Evolutionary conservation across 2,797 vertebrate species (phyloP).

Genomic region (Pogoniulus pusillus): DNA sequence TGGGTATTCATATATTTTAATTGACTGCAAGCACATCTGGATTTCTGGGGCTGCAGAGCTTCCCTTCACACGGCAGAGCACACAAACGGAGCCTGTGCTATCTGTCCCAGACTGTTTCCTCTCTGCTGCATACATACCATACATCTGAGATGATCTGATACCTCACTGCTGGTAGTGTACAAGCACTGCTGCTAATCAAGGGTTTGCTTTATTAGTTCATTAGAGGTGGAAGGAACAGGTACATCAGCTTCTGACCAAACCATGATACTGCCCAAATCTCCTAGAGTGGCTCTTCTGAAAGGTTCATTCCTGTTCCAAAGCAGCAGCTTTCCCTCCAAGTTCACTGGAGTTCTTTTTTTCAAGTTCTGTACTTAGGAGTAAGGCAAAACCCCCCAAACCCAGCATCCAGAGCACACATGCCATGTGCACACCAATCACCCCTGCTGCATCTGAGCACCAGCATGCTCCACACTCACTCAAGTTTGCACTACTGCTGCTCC

Average conservation of each 20-base stretch:
- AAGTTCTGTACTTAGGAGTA: too few relatives aligned
- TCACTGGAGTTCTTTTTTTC: too few relatives aligned
- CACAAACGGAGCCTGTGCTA: background rate
- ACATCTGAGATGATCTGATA: slow-evolving; percentile 1
- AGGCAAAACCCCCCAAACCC: accelerated
- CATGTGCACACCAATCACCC: background rate
- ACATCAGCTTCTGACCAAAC: background rate
- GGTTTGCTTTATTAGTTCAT: background rate
- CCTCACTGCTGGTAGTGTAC: background rate
- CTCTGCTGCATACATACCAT: background rate
- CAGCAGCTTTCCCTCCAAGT: background rate
- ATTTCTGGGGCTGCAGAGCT: background rate
- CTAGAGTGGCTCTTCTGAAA: background rate
- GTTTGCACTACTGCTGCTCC: background rate
- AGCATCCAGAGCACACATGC: background rate
- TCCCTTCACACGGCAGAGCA: background rate
- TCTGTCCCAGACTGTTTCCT: background rate
- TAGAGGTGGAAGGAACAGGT: background rate
- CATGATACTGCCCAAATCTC: background rate
- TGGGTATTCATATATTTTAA: background rate
- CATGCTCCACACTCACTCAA: background rate
- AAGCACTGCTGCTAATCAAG: background rate
- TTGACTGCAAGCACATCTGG: background rate
- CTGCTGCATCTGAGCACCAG: background rate
- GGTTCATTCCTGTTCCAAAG: background rate